Evolutionary conservation across 2,888 invertebrate genomes (phyloP), one percentile per base, ranked within the genome.

Genomic region (Stratiomys singularior): DNA sequence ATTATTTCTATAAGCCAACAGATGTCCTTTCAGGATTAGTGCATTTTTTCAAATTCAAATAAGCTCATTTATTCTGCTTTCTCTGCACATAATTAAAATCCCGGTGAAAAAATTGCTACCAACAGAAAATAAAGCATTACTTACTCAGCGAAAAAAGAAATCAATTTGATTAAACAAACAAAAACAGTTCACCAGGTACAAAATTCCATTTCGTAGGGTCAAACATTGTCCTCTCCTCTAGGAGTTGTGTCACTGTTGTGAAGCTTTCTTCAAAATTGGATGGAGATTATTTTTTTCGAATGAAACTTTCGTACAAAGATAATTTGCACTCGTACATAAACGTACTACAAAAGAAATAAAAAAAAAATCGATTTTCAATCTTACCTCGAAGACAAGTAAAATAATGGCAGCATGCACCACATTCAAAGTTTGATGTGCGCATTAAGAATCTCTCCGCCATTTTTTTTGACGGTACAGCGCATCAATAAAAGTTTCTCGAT

Each of bases 321-420:
- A n/a, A 52, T 13, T 52, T 13, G 15, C 52, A 52, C 15, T n/a
- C 37, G 3, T 15, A 52, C 52, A 52, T 9, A 9, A 13, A 18
- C 3, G 52, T 13, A 52, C 5, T 9, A 9, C 37, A 37, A 9
- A 9, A 37, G 37, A 37, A 37, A 37, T 37, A 9, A 9, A 5
- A 37, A 37, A 67, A 67, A 67, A 67, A 67, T 67, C 67, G 67
- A 67, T 67, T 67, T 64, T 67, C 13, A 67, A 25, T 23, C 7
- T 60, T 13, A 52, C 27, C 52, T 46, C 37, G 37, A 72, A 56
- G 52, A 58, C 56, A 30, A 72, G 46, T 71, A 56, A 72, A 72
- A 71, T 71, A 72, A 72, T 56, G 56, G 30, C 30, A 72, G 56
- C 56, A 72, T 72, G 72, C 56, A 72, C 72, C 56, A 72, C 58